These are phyloP conservation scores for Trissoscelio sp. DNA, from an alignment of 2,888 invertebrate genomes.

Conservation along the genomic window DNA sequence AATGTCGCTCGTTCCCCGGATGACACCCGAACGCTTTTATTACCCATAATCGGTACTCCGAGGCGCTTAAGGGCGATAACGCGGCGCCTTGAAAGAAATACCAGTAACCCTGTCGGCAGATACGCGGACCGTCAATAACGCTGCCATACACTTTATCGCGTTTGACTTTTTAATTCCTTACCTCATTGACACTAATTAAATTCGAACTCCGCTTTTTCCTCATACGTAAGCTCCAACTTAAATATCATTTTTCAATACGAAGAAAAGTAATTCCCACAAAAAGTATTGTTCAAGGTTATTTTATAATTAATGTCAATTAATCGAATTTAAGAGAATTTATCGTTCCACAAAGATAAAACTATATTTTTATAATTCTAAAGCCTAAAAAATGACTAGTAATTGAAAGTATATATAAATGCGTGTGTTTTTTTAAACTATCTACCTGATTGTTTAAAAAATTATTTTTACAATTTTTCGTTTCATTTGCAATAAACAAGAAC, in stretches of 20 bases:
- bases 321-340: neutral
- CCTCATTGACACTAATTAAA: conserved; percentile 62
- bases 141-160: conserved; percentile 53
- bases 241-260: conserved; percentile 7
- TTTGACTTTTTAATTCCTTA: conserved; percentile 57
- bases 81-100: conserved; percentile 81
- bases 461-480: no score
- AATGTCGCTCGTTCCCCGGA: conserved; percentile 77
- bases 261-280: neutral
- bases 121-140: conserved; percentile 55
- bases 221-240: conserved; percentile 1
- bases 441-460: no score
- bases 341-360: neutral
- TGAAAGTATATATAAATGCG: no score
- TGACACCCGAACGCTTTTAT: conserved; percentile 81
- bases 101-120: conserved; percentile 66
- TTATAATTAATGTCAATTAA: neutral
- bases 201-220: conserved; percentile 47
- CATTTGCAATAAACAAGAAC: no score
- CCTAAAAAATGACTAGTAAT: no score
- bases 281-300: neutral
- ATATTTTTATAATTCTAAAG: neutral
- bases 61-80: conserved; percentile 77
- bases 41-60: conserved; percentile 79
- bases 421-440: no score